Percentiles rank a stretch among this genome's conserved stretches.
phyloP scores from a whole-genome alignment of 2,888 invertebrate species.

The Aphrophora alni region DNA sequence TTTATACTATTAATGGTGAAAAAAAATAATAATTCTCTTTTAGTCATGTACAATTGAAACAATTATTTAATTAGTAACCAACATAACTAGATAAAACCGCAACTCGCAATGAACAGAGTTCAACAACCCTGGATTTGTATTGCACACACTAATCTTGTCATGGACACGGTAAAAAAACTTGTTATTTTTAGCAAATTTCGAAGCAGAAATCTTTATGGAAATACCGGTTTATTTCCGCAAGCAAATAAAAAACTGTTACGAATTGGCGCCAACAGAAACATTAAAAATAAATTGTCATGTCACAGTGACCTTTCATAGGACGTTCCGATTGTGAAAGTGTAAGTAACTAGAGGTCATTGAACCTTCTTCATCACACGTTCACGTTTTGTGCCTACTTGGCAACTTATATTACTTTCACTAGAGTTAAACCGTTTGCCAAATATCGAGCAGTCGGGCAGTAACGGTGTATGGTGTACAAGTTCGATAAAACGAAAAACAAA shows the following conservation, averaged over 20 bases:
- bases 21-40: too few species aligned
- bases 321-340: slow-evolving; percentile 5
- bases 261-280: not conserved
- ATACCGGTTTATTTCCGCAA: not conserved
- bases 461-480: not conserved
- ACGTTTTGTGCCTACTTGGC: slow-evolving; percentile 2
- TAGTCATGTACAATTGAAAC: too few species aligned
- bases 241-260: not conserved
- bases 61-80: too few species aligned
- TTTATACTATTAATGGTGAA: too few species aligned
- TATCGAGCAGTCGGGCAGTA: not conserved
- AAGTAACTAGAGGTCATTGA: not conserved
- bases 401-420: not conserved
- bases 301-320: not conserved
- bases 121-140: not conserved
- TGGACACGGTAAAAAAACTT: not conserved
- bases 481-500: not conserved
- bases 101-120: too few species aligned
- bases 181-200: not conserved
- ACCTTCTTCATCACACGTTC: not conserved
- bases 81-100: not conserved
- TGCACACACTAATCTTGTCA: too few species aligned
- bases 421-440: not conserved
- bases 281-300: not conserved
- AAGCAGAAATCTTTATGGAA: not conserved